Evolutionary conservation across 2,797 vertebrate species (phyloP), one percentile per base, ranked within the genome.

Genomic region (Falco columbarius): DNA sequence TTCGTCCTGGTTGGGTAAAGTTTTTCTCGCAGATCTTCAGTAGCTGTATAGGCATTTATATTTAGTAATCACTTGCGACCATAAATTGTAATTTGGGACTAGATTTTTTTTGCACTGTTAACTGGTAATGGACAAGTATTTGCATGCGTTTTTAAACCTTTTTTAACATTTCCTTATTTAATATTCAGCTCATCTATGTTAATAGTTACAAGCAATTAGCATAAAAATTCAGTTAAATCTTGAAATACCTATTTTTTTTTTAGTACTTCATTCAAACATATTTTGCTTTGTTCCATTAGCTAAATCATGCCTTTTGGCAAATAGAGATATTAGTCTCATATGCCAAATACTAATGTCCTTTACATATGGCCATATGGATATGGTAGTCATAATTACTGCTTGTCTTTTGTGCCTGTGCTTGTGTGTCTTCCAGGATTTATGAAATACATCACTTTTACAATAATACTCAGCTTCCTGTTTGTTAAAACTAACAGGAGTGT

Each of bases 1-100:
- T 42, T 94, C 68, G 42, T 95, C 58, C 80, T 91, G 54, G 32
- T 6, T 68, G 76, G 71, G 23, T 88, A 89, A 86, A 91, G 68
- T 54, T n/a, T 55, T 80, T 68, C 74, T 75, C 90, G 38, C 90
- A 95, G 54, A 66, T 91, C 91, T 81, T 89, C 84, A 95, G 90
- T 5, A 32, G 61, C 68, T 77, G 27, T 29, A 3, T 8, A 36
- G 61, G 29, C 58, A 22, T 80, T 89, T 81, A 4, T 47, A 27
- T 84, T 58, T 27, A 74, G 40, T 23, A 68, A 87, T 93, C 52
- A 10, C 30, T 85, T 77, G 85, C 27, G 9, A 58, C 58, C 70
- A 42, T 54, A n/a, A 83, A 87, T 74, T 40, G 51, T 61, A 21
- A 34, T 68, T 91, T 86, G 47, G 81, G 51, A 49, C 55, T 47